Evolutionary conservation across 2,797 vertebrate species (phyloP), one percentile per base, ranked within the genome.

Genomic region (Tiaroga cobitis): DNA sequence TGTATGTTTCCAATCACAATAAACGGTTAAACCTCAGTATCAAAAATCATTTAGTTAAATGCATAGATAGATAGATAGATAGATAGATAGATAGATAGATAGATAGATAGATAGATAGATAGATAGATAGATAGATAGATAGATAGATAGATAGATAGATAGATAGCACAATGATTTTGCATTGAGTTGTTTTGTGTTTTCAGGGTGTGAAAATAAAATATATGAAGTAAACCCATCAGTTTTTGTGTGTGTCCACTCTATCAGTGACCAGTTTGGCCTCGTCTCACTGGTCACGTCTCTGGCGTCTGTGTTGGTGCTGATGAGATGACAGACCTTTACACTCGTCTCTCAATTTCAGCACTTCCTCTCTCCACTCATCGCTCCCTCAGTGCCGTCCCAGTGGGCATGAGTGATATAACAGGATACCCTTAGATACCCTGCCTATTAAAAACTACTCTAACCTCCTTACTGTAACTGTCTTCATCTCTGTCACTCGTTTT

Each of bases 241-340:
- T 70, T 43, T 39, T 1, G 8, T 16, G 21, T 49, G 15, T 81
- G 49, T 70, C 72, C 37, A 61, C 67, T 70, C 80, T 32, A 80
- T 59, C 75, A 89, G 68, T 90, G 82, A 88, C 87, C 67, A 3
- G 54, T 49, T n/a, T 70, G 69, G 80, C 84, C 70, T 86, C 72
- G 39, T 82, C 68, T 89, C 76, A 83, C 90, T 86, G 91, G 89
- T 80, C 77, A 88, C 92, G 91, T 91, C 93, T 93, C 93, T 93
- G 91, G 92, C 83, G 92, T 89, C 82, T 93, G 84, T 87, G 83
- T 93, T 94, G 90, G 83, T 92, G 86, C 90, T 86, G 88, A 88
- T 86, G 54, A 88, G 91, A 92, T 91, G 92, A 91, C 92, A 87
- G 91, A 88, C 87, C 88, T 91, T 86, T 39, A 79, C 29, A 39